Percentiles rank a stretch among this genome's conserved stretches.
phyloP scores from a whole-genome alignment of 64 coral and sea anemone genomes.

The Pocillopora verrucosa region DNA sequence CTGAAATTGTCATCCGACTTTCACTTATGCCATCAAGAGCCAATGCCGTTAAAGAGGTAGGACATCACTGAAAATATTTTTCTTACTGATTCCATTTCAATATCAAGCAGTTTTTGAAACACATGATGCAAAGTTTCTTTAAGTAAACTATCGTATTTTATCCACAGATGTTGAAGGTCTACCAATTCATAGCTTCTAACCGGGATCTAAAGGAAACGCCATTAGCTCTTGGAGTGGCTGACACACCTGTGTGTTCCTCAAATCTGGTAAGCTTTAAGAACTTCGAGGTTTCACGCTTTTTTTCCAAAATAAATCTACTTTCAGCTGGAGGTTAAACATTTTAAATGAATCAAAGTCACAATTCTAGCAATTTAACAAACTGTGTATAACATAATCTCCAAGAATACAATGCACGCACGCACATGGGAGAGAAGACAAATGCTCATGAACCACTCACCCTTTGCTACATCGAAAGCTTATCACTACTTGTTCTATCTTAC shows the following conservation, averaged over 20 bases:
- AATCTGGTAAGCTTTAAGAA: background rate
- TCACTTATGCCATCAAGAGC: background rate
- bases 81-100: background rate
- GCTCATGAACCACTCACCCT: no score
- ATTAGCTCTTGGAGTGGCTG: background rate
- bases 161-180: background rate
- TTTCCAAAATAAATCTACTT: background rate
- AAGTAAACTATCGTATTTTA: background rate
- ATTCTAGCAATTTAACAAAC: no score
- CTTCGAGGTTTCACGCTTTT: background rate
- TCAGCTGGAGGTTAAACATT: no score
- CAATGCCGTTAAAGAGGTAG: constrained; percentile 14
- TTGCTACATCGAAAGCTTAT: no score
- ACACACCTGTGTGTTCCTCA: background rate
- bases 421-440: no score
- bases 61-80: background rate
- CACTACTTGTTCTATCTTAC: no score
- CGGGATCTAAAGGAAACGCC: background rate
- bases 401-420: no score
- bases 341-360: background rate
- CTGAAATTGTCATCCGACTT: background rate
- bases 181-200: background rate
- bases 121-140: background rate
- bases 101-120: background rate
- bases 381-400: no score